These are phyloP conservation scores for Hypsibius dujardini DNA, from an alignment of 1,140 invertebrate species.

Conservation along the genomic window DNA sequence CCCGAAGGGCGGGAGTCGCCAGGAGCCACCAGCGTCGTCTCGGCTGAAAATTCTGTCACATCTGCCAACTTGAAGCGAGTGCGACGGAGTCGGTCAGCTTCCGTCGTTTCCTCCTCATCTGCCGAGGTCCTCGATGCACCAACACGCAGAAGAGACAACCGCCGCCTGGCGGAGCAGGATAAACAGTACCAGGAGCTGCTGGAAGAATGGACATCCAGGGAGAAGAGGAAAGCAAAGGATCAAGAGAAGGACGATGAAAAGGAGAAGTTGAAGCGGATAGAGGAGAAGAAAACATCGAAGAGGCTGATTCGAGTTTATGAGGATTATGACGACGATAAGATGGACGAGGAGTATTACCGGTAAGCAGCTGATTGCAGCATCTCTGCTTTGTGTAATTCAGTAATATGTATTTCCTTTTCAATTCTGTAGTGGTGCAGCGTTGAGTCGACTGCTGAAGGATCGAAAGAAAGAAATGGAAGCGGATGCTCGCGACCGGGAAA, in stretches of 20 bases:
- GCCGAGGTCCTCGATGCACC: neutral
- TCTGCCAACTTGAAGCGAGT: neutral
- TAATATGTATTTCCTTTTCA: neutral
- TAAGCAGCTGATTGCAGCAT: neutral
- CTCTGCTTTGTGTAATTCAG: neutral
- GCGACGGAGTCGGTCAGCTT: neutral
- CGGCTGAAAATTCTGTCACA: neutral
- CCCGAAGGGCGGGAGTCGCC: neutral
- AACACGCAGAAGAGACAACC: neutral
- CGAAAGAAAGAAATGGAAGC: conserved; percentile 1
- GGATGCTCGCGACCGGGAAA: neutral
- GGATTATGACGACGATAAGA: conserved; percentile 9
- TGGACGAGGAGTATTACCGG: neutral
- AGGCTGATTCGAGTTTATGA: neutral
- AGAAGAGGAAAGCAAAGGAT: neutral
- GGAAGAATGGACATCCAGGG: neutral
- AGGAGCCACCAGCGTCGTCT: neutral
- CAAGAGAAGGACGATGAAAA: neutral
- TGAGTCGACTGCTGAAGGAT: neutral
- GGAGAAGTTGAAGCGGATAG: neutral
- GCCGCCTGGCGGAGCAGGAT: neutral
- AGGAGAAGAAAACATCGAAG: neutral
- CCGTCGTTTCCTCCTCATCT: neutral
- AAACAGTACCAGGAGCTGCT: neutral
- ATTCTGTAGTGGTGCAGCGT: conserved; percentile 6